Conservation (phyloP, 2,888 invertebrate genomes). For the Chymomyza procnemis region DNA sequence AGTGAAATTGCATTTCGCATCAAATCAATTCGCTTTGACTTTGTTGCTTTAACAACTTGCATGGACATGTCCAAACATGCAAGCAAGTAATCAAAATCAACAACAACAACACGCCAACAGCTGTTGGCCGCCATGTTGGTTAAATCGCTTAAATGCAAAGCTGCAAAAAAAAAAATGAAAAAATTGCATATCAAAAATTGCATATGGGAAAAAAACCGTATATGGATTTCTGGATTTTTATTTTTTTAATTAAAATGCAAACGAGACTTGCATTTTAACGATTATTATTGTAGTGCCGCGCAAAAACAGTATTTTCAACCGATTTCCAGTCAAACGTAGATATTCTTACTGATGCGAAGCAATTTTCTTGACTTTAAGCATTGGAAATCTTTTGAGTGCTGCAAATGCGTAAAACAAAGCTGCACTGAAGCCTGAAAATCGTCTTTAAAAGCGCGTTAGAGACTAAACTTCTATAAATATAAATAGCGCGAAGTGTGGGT, state of each 20-base stretch:
- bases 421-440: background rate
- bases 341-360: background rate
- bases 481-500: slow-evolving; percentile 13
- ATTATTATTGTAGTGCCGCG: slow-evolving; percentile 31
- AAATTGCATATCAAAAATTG: slow-evolving; percentile 16
- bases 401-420: background rate
- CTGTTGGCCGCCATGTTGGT: slow-evolving; percentile 24
- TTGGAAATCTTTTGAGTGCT: background rate
- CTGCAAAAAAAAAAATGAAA: no score
- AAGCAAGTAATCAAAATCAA: slow-evolving; percentile 22
- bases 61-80: background rate
- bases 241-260: slow-evolving; percentile 57
- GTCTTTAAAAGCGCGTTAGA: slow-evolving; percentile 37
- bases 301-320: slow-evolving; percentile 31
- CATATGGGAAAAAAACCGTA: background rate
- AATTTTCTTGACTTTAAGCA: background rate
- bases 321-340: background rate
- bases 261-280: slow-evolving; percentile 24
- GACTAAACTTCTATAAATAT: background rate
- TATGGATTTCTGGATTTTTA: slow-evolving; percentile 22
- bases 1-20: slow-evolving; percentile 46
- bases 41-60: background rate
- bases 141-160: slow-evolving; percentile 23
- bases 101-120: background rate
- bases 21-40: slow-evolving; percentile 54